phyloP scores from a whole-genome alignment of 2,888 invertebrate species.

The Belgica antarctica region DNA sequence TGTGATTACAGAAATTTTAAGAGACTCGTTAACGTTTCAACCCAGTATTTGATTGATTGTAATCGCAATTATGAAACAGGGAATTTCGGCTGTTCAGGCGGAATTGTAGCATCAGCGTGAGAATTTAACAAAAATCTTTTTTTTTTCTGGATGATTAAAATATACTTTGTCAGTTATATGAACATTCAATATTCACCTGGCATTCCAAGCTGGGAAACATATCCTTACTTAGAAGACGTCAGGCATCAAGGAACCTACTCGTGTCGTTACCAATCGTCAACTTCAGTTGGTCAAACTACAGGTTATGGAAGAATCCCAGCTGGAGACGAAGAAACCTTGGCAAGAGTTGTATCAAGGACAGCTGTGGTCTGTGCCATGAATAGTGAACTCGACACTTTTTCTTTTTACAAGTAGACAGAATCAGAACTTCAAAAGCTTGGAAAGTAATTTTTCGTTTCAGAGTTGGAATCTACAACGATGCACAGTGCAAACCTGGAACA shows the following conservation, averaged over 20 bases:
- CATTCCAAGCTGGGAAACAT: neutral
- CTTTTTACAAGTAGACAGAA: neutral
- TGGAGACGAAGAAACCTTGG: neutral
- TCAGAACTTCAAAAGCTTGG: neutral
- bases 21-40: too few relatives aligned
- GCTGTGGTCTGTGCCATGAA: neutral
- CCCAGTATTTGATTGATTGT: slow-evolving; percentile 10
- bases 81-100: neutral
- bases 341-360: neutral
- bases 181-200: too few relatives aligned
- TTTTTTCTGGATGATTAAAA: too few relatives aligned
- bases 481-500: neutral
- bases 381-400: neutral
- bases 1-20: too few relatives aligned
- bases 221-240: too few relatives aligned
- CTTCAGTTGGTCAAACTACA: too few relatives aligned
- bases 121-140: too few relatives aligned
- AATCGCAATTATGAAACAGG: neutral
- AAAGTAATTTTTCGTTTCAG: neutral
- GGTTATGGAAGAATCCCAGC: too few relatives aligned
- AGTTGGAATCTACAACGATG: neutral
- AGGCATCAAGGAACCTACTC: too few relatives aligned
- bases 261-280: too few relatives aligned
- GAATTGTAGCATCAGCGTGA: too few relatives aligned
- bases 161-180: too few relatives aligned